A percentile compares a stretch with the other conserved stretches of the same genome.
Evolutionary conservation across 2,888 invertebrate species (phyloP).

Genomic region (Aricia artaxerxes): DNA sequence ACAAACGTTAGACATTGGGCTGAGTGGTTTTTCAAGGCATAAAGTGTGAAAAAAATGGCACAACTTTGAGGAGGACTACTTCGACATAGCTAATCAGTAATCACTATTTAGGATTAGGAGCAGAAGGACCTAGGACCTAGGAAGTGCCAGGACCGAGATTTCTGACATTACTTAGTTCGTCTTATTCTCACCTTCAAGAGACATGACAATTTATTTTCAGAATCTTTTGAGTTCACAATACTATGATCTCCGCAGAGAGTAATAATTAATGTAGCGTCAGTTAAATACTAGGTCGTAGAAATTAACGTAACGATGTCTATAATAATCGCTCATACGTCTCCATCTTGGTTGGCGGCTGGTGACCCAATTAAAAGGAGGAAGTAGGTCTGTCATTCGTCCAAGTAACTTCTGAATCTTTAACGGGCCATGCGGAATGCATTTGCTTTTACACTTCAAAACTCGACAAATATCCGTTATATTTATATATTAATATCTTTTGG

Average conservation of each 20-base stretch:
- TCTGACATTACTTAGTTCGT: too few species aligned
- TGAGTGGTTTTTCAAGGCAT: too few species aligned
- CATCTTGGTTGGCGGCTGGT: background rate
- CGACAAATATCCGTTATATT: background rate
- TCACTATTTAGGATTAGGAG: too few species aligned
- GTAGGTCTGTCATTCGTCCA: background rate
- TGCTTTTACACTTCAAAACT: background rate
- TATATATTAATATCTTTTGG: too few species aligned
- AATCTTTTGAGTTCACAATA: background rate
- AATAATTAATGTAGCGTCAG: background rate
- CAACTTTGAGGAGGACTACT: too few species aligned
- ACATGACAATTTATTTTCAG: background rate
- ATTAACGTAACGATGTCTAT: constrained; percentile 3
- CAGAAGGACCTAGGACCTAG: too few species aligned
- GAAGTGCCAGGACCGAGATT: too few species aligned
- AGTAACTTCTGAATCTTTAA: background rate
- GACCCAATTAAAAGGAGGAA: constrained; percentile 11
- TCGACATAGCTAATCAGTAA: too few species aligned
- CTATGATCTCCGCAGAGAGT: background rate
- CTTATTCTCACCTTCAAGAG: too few species aligned
- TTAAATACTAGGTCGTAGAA: constrained; percentile 17
- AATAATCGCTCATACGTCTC: background rate
- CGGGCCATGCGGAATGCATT: background rate
- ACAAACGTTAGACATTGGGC: too few species aligned
- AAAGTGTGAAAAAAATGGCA: too few species aligned